Base-by-base conservation (phyloP, 2,888 invertebrate genomes). In the Polydrusus pterygomalis region DNA sequence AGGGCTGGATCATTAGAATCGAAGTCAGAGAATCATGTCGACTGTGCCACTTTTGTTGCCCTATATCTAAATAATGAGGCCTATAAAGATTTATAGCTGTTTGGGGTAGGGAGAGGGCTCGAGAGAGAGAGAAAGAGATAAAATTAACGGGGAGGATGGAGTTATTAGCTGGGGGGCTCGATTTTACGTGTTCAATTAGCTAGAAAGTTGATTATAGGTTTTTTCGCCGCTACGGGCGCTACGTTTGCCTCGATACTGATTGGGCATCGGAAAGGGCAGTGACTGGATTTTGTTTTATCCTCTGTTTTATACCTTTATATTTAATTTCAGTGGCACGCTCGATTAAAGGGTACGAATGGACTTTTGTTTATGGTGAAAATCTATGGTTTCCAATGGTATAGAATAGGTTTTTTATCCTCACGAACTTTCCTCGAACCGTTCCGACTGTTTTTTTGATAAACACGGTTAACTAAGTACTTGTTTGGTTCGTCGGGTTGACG, bases 171-270 rank as follows among this genome's bases (percentile, higher is more conserved):
- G 51, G 51, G 51, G 51, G 43, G 56, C 20, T 56, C 38, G 54
- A 56, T 67, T 30, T 67, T 51, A 51, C 47, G 30, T 38, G 67
- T 45, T 51, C 30, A 51, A 67, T 51, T 67, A 67, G 49, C 47
- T 25, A 25, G 67, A 56, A 56, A 68, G 56, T 56, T 56, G 47
- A 68, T 68, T 68, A 68, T 54, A 56, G 51, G 51, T 51, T 51
- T 51, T 51, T 18, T 2, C 20, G 51, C 18, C 47, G 17, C 47
- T 20, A 47, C 49, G 65, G 51, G 10, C 47, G 17, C 47, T 20
- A 47, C 49, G 65, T 49, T 20, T 20, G n/a, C 11, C 25, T 62
- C 13, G 62, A 38, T 25, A 11, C n/a, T 13, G 38, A 62, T n/a
- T 17, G 17, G 34, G 9, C 10, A 11, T n/a, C 13, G 17, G 17